Percentiles rank a stretch among this genome's conserved stretches.
phyloP scores from a whole-genome alignment of 2,797 vertebrate genomes.

The Enteromius fasciolatus region DNA sequence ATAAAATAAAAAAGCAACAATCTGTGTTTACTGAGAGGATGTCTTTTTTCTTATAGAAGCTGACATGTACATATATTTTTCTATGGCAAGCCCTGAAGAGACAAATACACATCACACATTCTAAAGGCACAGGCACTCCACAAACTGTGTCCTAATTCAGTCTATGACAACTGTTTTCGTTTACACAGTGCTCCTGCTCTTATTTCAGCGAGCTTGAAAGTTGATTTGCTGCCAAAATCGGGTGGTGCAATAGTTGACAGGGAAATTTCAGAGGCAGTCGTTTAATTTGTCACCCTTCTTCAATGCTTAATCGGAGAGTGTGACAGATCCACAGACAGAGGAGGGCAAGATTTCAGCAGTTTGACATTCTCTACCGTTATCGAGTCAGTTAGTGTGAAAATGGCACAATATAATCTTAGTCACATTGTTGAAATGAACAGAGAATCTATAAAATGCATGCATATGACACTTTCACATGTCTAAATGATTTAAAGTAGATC shows the following conservation, averaged over 20 bases:
- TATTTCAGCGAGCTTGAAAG: conserved; percentile 16
- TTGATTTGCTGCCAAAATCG: conserved; percentile 15
- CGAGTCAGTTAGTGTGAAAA: not conserved
- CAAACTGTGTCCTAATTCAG: conserved; percentile 24
- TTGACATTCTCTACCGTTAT: conserved; percentile 12
- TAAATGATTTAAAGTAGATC: not conserved
- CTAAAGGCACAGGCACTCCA: not conserved
- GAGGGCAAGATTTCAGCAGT: conserved; percentile 27
- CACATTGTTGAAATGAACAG: not conserved
- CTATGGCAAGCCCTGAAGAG: conserved; percentile 1
- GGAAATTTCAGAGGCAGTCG: conserved; percentile 38
- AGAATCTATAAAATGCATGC: not conserved
- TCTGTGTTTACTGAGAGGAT: not conserved
- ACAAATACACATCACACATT: conserved; percentile 10
- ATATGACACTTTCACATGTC: not conserved
- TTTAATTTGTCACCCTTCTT: conserved; percentile 26
- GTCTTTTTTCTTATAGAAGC: conserved; percentile 2
- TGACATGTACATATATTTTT: conserved; percentile 4
- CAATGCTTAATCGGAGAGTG: not conserved
- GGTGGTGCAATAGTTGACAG: conserved; percentile 21
- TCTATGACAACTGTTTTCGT: conserved; percentile 22
- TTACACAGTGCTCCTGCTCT: conserved; percentile 16
- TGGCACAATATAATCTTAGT: not conserved
- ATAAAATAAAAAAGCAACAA: not conserved
- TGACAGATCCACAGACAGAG: conserved; percentile 14